These are phyloP conservation scores for Neoaliturus tenellus DNA, from an alignment of 2,888 invertebrate genomes.

Conservation along the genomic window DNA sequence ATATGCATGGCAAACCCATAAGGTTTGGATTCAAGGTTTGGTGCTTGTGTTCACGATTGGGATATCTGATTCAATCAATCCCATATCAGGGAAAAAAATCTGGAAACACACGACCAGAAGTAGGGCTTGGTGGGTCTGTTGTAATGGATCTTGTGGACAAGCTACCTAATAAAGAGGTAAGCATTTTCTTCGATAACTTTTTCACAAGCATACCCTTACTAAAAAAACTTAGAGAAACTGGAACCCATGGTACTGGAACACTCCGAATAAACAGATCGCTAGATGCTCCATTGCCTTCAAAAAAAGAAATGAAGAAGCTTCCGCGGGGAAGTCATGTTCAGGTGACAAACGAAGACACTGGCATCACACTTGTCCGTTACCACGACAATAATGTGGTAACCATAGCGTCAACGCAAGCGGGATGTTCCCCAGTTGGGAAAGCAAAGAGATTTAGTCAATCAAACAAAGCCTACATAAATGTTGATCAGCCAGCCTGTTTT, in stretches of 20 bases:
- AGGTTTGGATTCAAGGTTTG: slow-evolving; percentile 43
- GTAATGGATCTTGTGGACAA: slow-evolving; percentile 22
- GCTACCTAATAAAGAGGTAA: slow-evolving; percentile 14
- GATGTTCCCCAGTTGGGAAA: neutral
- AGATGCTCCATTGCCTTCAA: neutral
- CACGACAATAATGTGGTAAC: slow-evolving; percentile 36
- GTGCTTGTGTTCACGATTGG: slow-evolving; percentile 22
- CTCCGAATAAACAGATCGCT: neutral
- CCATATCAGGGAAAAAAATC: neutral
- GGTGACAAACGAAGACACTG: neutral
- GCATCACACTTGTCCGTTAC: slow-evolving; percentile 32
- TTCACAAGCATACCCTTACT: slow-evolving; percentile 32
- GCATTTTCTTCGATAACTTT: slow-evolving; percentile 23
- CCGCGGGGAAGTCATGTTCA: neutral
- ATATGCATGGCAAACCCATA: slow-evolving; percentile 44
- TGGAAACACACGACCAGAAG: neutral
- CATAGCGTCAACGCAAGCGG: neutral
- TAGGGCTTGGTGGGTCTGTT: slow-evolving; percentile 34
- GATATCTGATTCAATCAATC: slow-evolving; percentile 9
- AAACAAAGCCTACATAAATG: neutral
- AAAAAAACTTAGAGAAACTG: neutral
- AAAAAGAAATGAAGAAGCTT: neutral
- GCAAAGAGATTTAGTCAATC: slow-evolving; percentile 13
- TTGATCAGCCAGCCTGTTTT: slow-evolving; percentile 37
- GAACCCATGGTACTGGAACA: neutral